Base-by-base conservation (phyloP, 1,140 invertebrate species). In the Drosophila auraria region DNA sequence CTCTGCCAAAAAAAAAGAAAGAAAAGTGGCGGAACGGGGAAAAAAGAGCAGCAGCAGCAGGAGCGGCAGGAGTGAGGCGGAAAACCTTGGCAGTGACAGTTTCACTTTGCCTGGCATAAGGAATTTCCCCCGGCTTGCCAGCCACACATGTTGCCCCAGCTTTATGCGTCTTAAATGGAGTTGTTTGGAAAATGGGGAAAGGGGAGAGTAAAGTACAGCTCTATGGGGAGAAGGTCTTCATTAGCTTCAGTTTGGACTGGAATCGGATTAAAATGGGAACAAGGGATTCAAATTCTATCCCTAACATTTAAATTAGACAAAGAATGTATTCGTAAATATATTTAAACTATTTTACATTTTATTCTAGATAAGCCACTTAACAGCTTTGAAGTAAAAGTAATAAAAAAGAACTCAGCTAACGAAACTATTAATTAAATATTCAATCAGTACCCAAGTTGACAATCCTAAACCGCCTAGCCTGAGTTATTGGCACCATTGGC, bases 161-260 rank as follows among this genome's bases (percentile, higher is more conserved):
- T 81, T 87, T 89, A 84, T 90, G 78, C 78, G 84, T 82, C 74
- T 68, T 81, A 87, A 87, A 87, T 87, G 78, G 83, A 87, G 81
- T 84, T 81, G 78, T 90, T 78, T 57, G 36, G 36, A 14, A 38
- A 42, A 40, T 7, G 33, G 44, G n/a, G 44, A 25, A 23, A 23
- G 12, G 20, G 25, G 38, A 2, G 33, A 7, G 17, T 20, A 12
- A 53, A 64, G 64, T 64, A 33, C 49, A 11, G 20, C 20, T 17
- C 40, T 17, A 27, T 4, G 20, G 25, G 25, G 30, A 47, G 23
- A 56, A 40, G 40, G 33, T 71, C 64, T 71, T 70, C 61, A 66
- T 66, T 66, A 63, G 38, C 63, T 40, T 7, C 20, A 15, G 23
- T 40, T 27, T 15, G 38, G 12, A 33, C 25, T 15, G 20, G 12